Conservation (phyloP, 1,140 invertebrate species). For the Heliothis virescens region DNA sequence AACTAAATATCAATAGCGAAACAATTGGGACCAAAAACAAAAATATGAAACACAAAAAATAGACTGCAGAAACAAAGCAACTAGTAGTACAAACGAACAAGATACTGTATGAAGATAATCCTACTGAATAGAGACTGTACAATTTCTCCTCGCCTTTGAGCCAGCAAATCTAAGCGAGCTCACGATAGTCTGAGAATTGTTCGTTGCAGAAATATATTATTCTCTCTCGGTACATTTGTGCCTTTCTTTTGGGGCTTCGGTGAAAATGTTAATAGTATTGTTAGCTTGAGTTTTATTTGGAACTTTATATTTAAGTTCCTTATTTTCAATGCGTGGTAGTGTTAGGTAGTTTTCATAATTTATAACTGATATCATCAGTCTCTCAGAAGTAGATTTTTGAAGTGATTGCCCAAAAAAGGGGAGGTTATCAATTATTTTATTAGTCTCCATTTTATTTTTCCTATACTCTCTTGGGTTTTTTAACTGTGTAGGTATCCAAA, state of each 20-base stretch:
- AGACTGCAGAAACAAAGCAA: neutral
- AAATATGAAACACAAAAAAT: neutral
- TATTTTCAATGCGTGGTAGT: neutral
- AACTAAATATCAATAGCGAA: neutral
- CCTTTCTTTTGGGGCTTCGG: neutral
- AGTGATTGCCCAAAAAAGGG: too few species aligned
- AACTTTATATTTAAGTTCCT: neutral
- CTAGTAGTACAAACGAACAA: neutral
- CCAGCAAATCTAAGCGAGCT: conserved; percentile 12
- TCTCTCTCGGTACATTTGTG: neutral
- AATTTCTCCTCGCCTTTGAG: conserved; percentile 7
- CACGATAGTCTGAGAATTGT: neutral
- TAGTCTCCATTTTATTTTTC: too few species aligned
- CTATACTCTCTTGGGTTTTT: neutral
- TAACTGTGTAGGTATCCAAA: neutral
- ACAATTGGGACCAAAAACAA: neutral
- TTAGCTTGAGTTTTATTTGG: neutral
- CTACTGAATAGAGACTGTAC: conserved; percentile 7
- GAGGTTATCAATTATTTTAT: too few species aligned
- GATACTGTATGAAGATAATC: neutral
- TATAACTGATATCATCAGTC: too few species aligned
- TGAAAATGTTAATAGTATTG: neutral
- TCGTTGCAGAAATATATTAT: conserved; percentile 18
- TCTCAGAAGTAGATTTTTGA: too few species aligned
- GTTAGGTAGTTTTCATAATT: too few species aligned